phyloP scores from a whole-genome alignment of 2,888 invertebrate species.

The Trileptium ribeirensis region DNA sequence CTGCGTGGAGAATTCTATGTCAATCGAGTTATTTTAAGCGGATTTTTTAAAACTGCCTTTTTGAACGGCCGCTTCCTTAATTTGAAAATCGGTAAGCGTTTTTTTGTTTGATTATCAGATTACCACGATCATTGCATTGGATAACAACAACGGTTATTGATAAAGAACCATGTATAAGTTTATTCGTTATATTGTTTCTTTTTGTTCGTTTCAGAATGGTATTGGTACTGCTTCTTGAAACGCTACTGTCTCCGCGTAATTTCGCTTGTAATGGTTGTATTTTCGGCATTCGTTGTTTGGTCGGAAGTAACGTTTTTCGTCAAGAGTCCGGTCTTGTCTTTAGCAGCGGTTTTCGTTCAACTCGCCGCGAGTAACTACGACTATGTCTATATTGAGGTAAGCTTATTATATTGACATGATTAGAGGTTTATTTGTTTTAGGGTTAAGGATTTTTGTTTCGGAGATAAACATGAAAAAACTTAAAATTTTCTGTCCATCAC shows the following conservation, averaged over 20 bases:
- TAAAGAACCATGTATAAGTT: too few relatives aligned
- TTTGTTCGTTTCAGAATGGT: constrained; percentile 70
- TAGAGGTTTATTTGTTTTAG: neutral
- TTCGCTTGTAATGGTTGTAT: constrained; percentile 60
- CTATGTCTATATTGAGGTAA: constrained; percentile 87
- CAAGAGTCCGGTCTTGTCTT: constrained; percentile 78
- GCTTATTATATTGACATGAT: constrained; percentile 17
- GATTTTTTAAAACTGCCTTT: too few relatives aligned
- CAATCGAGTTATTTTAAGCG: too few relatives aligned
- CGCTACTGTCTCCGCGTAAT: constrained; percentile 68
- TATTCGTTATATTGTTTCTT: too few relatives aligned
- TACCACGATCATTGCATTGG: too few relatives aligned
- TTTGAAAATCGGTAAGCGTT: too few relatives aligned
- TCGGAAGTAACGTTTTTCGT: constrained; percentile 97
- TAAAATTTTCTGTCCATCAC: neutral
- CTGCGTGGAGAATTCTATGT: too few relatives aligned
- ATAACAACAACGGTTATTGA: too few relatives aligned
- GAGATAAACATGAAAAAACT: too few relatives aligned
- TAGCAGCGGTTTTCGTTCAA: constrained; percentile 88
- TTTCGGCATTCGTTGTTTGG: constrained; percentile 93
- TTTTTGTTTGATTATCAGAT: too few relatives aligned
- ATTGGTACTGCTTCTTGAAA: constrained; percentile 80
- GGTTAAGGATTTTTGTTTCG: neutral
- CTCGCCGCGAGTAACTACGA: constrained; percentile 72
- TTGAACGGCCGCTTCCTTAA: too few relatives aligned